A percentile compares a stretch with the other conserved stretches of the same genome.
These are phyloP conservation scores for Cherax destructor DNA, from an alignment of 1,140 invertebrate genomes.

Conservation along the genomic window DNA sequence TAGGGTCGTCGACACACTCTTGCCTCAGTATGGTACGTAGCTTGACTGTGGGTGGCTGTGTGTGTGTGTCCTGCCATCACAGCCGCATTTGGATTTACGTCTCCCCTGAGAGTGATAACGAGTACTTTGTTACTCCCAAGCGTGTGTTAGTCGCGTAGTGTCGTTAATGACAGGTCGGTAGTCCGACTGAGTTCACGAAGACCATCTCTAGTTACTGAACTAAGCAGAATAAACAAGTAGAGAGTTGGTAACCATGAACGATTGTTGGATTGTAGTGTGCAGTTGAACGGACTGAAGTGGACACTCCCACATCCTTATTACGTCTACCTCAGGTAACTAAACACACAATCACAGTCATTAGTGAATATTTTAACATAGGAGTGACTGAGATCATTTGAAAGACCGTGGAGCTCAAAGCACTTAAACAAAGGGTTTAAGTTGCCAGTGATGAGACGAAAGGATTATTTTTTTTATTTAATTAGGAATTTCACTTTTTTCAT, in stretches of 20 bases:
- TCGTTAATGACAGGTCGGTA: neutral
- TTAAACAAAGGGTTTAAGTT: neutral
- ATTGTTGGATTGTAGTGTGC: too few species aligned
- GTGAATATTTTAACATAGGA: neutral
- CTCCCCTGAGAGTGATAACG: neutral
- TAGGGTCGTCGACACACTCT: neutral
- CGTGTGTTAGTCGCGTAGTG: neutral
- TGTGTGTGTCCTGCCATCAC: neutral
- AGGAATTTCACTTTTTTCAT: too few species aligned
- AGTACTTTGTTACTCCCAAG: neutral
- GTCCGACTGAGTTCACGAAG: neutral
- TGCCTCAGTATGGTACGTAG: neutral
- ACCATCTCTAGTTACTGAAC: neutral
- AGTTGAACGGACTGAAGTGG: neutral
- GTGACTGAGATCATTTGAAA: neutral
- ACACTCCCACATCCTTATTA: neutral
- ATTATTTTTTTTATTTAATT: too few species aligned
- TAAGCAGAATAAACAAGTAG: neutral
- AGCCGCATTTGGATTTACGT: neutral
- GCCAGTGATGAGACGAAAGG: neutral
- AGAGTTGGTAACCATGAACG: neutral
- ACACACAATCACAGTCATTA: neutral
- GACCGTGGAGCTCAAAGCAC: neutral
- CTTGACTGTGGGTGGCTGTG: neutral
- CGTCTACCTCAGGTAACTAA: neutral